Evolutionary conservation across 2,888 invertebrate species (phyloP).

Genomic region (Acronicta leporina): DNA sequence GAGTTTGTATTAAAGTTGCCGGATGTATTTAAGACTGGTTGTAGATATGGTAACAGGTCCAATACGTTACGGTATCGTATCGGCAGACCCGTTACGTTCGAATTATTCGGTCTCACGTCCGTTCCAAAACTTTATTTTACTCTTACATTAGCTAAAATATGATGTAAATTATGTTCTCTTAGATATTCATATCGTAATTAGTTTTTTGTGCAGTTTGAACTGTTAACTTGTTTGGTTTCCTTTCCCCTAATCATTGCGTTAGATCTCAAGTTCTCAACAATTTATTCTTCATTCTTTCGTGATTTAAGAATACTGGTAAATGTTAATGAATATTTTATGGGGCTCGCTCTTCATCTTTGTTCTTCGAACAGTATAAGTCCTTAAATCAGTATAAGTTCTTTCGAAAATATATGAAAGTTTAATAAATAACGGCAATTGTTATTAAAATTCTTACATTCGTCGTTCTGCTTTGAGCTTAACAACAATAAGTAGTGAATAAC

Average conservation of each 20-base stretch:
- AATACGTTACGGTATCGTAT: conserved; percentile 64
- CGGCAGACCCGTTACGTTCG: conserved; percentile 56
- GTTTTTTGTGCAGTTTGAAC: conserved; percentile 6
- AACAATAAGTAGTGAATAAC: conserved; percentile 18
- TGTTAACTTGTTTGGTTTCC: conserved; percentile 28
- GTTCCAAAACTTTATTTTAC: conserved; percentile 26
- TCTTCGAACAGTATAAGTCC: too few species aligned
- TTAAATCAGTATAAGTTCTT: too few species aligned
- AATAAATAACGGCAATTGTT: too few species aligned
- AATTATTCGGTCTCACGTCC: conserved; percentile 51
- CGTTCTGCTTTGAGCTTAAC: conserved; percentile 1
- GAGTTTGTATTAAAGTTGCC: conserved; percentile 46
- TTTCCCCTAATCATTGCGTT: conserved; percentile 20
- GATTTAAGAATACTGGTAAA: too few species aligned
- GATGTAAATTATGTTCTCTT: conserved; percentile 6
- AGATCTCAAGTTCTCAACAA: conserved; percentile 1
- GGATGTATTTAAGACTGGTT: conserved; percentile 59
- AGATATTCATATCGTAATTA: conserved; percentile 10
- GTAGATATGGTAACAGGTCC: conserved; percentile 60
- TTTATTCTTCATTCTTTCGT: conserved; percentile 11
- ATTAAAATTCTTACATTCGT: not conserved
- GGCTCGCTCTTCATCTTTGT: too few species aligned
- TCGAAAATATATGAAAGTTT: too few species aligned
- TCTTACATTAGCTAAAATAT: conserved; percentile 15
- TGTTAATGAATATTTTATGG: too few species aligned